Percentiles rank a stretch among this genome's conserved stretches.
These are phyloP conservation scores for Sebastes reedi DNA, from an alignment of 2,797 vertebrate genomes.

Conservation along the genomic window DNA sequence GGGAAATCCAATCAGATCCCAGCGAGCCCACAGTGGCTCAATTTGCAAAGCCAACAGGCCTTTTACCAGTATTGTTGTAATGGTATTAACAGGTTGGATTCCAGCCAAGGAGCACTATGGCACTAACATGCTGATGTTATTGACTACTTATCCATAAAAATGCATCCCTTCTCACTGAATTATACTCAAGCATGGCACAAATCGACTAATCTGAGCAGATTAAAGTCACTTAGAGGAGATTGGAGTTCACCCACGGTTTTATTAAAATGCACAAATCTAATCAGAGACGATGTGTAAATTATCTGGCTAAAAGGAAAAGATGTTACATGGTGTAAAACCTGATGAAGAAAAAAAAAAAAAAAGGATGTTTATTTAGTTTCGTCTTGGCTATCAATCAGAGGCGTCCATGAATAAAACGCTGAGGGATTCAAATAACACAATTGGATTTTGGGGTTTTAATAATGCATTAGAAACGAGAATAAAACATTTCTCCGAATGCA, in stretches of 20 bases:
- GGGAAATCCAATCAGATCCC: conserved; percentile 78
- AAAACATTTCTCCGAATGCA: background rate
- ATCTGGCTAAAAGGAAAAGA: conserved; percentile 41
- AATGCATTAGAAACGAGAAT: background rate
- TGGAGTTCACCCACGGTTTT: conserved; percentile 68
- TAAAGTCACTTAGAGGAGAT: conserved; percentile 76
- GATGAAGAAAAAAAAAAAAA: background rate
- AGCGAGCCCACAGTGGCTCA: conserved; percentile 70
- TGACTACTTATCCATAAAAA: conserved; percentile 82
- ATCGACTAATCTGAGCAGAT: conserved; percentile 70
- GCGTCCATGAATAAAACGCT: background rate
- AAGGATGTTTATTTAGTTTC: conserved; percentile 7
- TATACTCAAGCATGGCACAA: conserved; percentile 65
- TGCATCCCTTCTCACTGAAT: conserved; percentile 70
- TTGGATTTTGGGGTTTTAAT: background rate
- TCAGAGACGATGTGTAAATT: conserved; percentile 70
- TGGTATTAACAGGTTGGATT: conserved; percentile 77
- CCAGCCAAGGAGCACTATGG: conserved; percentile 71
- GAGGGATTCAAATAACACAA: background rate
- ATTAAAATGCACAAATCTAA: conserved; percentile 73
- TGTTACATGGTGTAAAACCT: conserved; percentile 4
- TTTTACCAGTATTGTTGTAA: conserved; percentile 78
- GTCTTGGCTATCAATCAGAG: conserved; percentile 22
- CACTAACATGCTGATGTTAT: conserved; percentile 78
- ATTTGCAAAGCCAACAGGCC: conserved; percentile 78